Evolutionary conservation across 2,797 vertebrate genomes (phyloP), one percentile per base, ranked within the genome.

Genomic region (Eutrigla gurnardus): DNA sequence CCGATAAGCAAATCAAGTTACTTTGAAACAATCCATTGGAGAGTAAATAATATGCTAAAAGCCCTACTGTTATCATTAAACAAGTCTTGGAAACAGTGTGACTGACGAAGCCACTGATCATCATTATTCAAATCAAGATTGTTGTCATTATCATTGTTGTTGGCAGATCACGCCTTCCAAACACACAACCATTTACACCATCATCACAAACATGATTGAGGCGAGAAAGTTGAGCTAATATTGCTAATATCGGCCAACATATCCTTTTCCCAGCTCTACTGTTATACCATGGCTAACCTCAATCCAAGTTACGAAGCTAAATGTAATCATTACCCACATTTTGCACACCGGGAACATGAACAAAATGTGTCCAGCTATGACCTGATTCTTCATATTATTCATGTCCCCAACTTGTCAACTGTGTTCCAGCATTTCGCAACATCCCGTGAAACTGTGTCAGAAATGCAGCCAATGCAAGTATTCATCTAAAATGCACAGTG

Each of bases 391-490:
- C 5, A 37, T n/a, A 40, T 64, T 10, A 65, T 39, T 63, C 46
- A 3, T 60, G 42, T 73, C 43, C 25, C 46, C 58, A 73, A 5
- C 35, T 17, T 63, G 42, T 78, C 77, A 45, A 32, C 35, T 10
- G 0, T 5, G 37, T 78, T 86, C 67, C 55, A 52, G 43, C 36
- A 53, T 73, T 84, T 75, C 13, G 47, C 36, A 68, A 39, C 32
- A 55, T 65, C n/a, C 6, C 12, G 50, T 18, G 58, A 9, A 18
- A 53, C 42, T 32, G 15, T 78, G 62, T 75, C 47, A 70, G 61
- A 76, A 62, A 53, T 83, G 75, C 80, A 83, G 52, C 73, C 60
- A 32, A 71, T 72, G 80, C 83, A 86, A 75, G 73, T 65, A 82
- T 75, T 81, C 45, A 43, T 76, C 59, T 61, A 65, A 84, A 89